A percentile compares a stretch with the other conserved stretches of the same genome.
phyloP scores from a whole-genome alignment of 2,888 invertebrate species.

The Plebejus melissa region DNA sequence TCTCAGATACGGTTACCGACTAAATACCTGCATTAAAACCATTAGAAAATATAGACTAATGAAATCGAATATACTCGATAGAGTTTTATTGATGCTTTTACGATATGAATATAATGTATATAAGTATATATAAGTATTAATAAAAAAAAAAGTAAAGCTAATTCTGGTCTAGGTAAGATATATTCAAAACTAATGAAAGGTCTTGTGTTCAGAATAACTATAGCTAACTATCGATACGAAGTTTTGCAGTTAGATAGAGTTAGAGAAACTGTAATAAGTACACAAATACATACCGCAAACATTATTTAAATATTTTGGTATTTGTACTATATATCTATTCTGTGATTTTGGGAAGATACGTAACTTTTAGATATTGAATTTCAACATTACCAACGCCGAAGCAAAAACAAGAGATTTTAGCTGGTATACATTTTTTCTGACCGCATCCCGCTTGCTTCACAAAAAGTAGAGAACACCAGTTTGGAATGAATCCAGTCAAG shows the following conservation, averaged over 20 bases:
- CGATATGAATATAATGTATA: not conserved
- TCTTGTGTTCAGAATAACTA: not conserved
- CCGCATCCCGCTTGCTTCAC: not conserved
- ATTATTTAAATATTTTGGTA: too few relatives aligned
- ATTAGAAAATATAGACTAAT: conserved; percentile 28
- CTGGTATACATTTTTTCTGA: not conserved
- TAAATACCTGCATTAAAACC: conserved; percentile 26
- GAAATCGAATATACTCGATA: not conserved
- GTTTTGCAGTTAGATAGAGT: not conserved
- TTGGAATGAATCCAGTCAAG: not conserved
- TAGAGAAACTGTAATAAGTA: not conserved
- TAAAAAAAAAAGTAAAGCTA: too few relatives aligned
- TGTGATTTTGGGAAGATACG: not conserved
- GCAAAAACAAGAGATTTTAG: not conserved
- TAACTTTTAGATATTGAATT: not conserved
- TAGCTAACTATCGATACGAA: not conserved
- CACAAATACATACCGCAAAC: not conserved
- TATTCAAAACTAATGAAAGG: not conserved
- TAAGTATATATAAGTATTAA: too few relatives aligned
- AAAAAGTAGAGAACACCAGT: not conserved
- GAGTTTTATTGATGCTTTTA: not conserved
- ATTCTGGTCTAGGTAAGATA: too few relatives aligned
- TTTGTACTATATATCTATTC: too few relatives aligned
- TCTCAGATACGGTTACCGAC: conserved; percentile 33
- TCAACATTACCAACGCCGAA: not conserved